phyloP scores from a whole-genome alignment of 2,113 vertebrate genomes.

The Siphamia tubifer region DNA sequence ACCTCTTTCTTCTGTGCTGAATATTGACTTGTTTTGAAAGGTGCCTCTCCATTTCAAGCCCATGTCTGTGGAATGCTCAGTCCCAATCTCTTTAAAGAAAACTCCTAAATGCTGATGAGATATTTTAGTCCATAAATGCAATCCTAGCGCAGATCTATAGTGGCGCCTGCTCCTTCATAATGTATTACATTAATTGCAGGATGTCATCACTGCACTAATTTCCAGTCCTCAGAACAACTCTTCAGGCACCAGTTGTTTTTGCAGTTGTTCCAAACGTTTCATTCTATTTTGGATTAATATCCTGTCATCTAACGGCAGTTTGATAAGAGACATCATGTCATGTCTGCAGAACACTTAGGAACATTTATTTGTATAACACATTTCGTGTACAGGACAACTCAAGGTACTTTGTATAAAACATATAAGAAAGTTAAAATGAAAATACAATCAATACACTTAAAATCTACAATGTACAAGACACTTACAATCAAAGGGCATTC shows the following conservation, averaged over 20 bases:
- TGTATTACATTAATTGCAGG: constrained; percentile 68
- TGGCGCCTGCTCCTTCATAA: constrained; percentile 61
- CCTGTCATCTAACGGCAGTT: not conserved
- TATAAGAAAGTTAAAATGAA: too few relatives aligned
- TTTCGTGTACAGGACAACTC: too few relatives aligned
- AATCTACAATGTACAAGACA: too few relatives aligned
- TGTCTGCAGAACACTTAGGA: constrained; percentile 31
- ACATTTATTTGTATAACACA: too few relatives aligned
- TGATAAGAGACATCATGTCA: not conserved
- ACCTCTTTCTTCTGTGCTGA: constrained; percentile 76
- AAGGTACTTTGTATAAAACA: too few relatives aligned
- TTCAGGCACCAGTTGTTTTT: constrained; percentile 45
- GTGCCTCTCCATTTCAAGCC: constrained; percentile 78
- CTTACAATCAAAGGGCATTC: too few relatives aligned
- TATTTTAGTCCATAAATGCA: constrained; percentile 71
- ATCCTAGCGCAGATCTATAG: constrained; percentile 54
- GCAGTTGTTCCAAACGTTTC: constrained; percentile 12
- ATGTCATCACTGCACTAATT: constrained; percentile 62
- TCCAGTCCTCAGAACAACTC: constrained; percentile 43
- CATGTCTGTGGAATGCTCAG: constrained; percentile 74
- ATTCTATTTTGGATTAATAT: not conserved
- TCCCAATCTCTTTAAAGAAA: constrained; percentile 72
- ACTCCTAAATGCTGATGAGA: constrained; percentile 73
- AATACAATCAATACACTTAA: too few relatives aligned
- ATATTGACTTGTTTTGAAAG: constrained; percentile 83